These are phyloP conservation scores for Poeciliopsis presidionis DNA, from an alignment of 2,797 vertebrate genomes.

Conservation along the genomic window DNA sequence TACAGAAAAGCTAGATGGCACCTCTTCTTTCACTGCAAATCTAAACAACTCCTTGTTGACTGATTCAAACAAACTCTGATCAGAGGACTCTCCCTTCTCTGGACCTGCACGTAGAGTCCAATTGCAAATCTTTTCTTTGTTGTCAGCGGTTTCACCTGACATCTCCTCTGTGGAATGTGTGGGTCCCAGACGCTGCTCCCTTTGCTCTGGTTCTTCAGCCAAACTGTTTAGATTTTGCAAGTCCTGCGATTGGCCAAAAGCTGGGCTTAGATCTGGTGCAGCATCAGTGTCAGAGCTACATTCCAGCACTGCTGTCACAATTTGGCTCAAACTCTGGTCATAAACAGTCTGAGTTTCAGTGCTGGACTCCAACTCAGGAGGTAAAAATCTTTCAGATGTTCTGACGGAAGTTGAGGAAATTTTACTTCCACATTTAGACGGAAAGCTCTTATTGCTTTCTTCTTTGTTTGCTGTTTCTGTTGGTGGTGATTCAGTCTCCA, in stretches of 20 bases:
- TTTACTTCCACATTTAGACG: slow-evolving; percentile 27
- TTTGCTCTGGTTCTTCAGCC: slow-evolving; percentile 60
- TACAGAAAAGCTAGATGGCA: slow-evolving; percentile 17
- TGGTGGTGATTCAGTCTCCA: slow-evolving; percentile 27
- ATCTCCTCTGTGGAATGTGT: slow-evolving; percentile 47
- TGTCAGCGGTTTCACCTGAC: slow-evolving; percentile 47
- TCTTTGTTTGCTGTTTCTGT: slow-evolving; percentile 31
- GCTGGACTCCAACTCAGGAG: slow-evolving; percentile 28
- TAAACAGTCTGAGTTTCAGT: slow-evolving; percentile 39
- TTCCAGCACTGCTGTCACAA: slow-evolving; percentile 37
- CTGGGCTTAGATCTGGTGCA: slow-evolving; percentile 29
- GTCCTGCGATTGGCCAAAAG: slow-evolving; percentile 53
- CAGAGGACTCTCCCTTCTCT: slow-evolving; percentile 31
- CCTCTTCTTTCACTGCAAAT: slow-evolving; percentile 29
- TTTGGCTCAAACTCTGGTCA: slow-evolving; percentile 43
- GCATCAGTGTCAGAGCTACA: slow-evolving; percentile 24
- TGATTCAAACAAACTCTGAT: slow-evolving; percentile 43
- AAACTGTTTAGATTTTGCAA: slow-evolving; percentile 58
- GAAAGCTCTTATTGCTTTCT: slow-evolving; percentile 22
- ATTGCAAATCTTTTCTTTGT: slow-evolving; percentile 21
- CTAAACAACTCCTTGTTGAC: slow-evolving; percentile 28
- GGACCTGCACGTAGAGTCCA: slow-evolving; percentile 17
- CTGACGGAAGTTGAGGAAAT: slow-evolving; percentile 16
- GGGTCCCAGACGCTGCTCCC: slow-evolving; percentile 45
- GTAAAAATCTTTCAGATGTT: slow-evolving; percentile 23